Base-by-base conservation (phyloP, 2,888 invertebrate genomes). In the Diachrysia chrysitis region DNA sequence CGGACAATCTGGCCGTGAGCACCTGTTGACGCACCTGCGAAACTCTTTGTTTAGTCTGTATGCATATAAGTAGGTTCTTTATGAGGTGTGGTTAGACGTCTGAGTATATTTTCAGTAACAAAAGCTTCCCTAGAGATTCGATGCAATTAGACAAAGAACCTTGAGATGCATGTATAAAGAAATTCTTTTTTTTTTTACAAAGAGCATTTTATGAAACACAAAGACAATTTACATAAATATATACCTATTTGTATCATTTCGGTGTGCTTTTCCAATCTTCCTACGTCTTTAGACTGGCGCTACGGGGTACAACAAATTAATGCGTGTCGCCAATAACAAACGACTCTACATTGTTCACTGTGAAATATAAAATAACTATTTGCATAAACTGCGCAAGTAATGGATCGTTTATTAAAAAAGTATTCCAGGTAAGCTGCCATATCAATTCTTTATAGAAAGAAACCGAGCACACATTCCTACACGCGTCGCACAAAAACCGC, bases 401-500 rank as follows among this genome's bases (percentile, higher is more conserved):
- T 70, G 29, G 35, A 61, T 68, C 19, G 57, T 46, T 51, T 62
- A 53, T 66, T 64, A 48, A 46, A 58, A 61, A 71, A 69, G 23
- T 67, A 56, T 69, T 60, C 64, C 67, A 67, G 59, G 68, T 69
- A 70, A 65, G 54, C 46, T 59, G 58, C 48, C 63, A 59, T 66
- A 70, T 53, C 69, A 29, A 56, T 51, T 63, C 51, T 72, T 63
- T 70, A 76, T 78, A 65, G 58, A 74, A 73, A 78, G 64, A 73
- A 69, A 67, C 71, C n/a, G 69, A 76, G 73, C 63, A 69, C 6
- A 69, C 61, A 83, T 82, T 78, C 70, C 71, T 60, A 62, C 73
- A 83, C 83, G 85, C 79, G 82, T 81, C 75, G 66, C 69, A 75
- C 75, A 85, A 85, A 87, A 83, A 83, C 83, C 62, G 73, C 75